A percentile compares a stretch with the other conserved stretches of the same genome.
Evolutionary conservation across 2,797 vertebrate genomes (phyloP).

Genomic region (Scyliorhinus canicula): DNA sequence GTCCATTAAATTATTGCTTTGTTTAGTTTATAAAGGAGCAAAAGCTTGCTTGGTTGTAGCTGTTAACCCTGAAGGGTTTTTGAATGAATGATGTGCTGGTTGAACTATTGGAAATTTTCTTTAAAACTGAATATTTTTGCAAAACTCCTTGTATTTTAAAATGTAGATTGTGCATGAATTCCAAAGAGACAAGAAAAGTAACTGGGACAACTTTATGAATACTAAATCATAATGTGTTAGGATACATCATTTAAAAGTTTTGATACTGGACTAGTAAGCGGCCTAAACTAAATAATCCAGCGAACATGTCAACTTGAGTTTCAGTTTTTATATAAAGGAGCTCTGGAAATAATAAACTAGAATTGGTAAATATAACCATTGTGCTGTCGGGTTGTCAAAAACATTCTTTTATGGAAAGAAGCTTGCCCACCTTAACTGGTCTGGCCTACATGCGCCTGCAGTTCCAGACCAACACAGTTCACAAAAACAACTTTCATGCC

Average conservation of each 20-base stretch:
- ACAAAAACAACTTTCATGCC: neutral
- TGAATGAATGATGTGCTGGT: neutral
- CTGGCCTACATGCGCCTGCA: neutral
- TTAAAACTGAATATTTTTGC: neutral
- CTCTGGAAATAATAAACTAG: neutral
- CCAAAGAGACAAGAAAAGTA: neutral
- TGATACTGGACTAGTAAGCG: neutral
- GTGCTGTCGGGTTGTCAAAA: neutral
- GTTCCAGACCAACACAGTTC: neutral
- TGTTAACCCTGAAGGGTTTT: neutral
- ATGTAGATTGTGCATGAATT: neutral
- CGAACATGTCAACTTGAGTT: neutral
- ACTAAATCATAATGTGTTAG: neutral
- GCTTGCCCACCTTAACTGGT: neutral
- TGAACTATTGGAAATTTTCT: neutral
- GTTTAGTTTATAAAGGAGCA: neutral
- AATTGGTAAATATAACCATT: neutral
- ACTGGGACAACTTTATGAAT: neutral
- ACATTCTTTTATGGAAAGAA: neutral
- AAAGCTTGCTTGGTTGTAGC: neutral
- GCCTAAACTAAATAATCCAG: neutral
- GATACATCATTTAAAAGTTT: neutral
- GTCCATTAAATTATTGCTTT: slow-evolving; percentile 23
- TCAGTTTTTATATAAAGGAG: neutral
- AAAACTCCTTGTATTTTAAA: neutral